Base-by-base conservation (phyloP, 2,113 vertebrate genomes). In the Scomber colias region DNA sequence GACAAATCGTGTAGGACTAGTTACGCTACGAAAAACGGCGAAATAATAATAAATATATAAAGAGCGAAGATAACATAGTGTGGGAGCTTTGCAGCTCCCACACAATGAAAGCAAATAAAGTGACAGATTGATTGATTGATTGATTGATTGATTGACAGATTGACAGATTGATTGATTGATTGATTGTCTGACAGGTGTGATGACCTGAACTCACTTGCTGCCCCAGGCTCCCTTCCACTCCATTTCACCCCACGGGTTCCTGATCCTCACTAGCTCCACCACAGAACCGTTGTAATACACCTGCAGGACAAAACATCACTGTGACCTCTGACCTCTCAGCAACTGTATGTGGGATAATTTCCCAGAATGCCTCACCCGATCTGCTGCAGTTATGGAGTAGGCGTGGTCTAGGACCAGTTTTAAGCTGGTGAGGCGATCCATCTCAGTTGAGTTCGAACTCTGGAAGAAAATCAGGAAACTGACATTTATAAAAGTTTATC, bases 181-280 rank as follows among this genome's bases (percentile, higher is more conserved):
- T 40, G 35, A 40, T 40, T 40, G 35, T 9, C 8, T 7, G 35
- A 40, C 8, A 40, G 35, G 35, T 40, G 35, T 40, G 35, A 40
- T 40, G 31, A 35, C 31, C 31, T 35, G 35, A 40, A 40, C 35
- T 40, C 35, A 99, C 97, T 95, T 95, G 75, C 99, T 97, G 0
- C 96, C 97, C 98, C 97, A 99, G n/a, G 94, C 94, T 21, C 98
- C 98, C 0, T 97, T 99, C 98, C 98, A 99, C 87, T 99, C 98
- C 89, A 99, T 97, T 87, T 99, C 95, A 27, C 98, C 97, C 97
- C 97, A 99, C 17, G 98, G 98, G 75, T 99, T 99, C 66, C 97
- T 93, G 87, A 99, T 94, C 21, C 97, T 94, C 80, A 99, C 92
- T 90, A 99, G 91, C 82, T 97, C 97, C 92, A 98, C 96, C 84